Evolutionary conservation across 2,888 invertebrate species (phyloP).

Genomic region (Melinopterus prodromus): DNA sequence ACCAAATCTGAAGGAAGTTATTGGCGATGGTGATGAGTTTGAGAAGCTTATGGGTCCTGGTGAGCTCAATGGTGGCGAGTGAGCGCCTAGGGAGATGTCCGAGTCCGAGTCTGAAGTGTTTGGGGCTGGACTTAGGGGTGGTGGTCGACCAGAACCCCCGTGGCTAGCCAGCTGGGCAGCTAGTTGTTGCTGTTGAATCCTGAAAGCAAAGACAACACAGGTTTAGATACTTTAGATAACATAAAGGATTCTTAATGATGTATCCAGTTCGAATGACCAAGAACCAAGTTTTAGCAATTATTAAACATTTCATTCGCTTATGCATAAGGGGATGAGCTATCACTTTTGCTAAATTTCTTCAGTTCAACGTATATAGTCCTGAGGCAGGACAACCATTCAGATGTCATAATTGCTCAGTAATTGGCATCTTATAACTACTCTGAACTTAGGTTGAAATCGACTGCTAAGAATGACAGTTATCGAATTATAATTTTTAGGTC

Average conservation of each 20-base stretch:
- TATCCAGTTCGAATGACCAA: too few relatives aligned
- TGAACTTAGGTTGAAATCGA: too few relatives aligned
- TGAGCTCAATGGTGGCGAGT: constrained; percentile 58
- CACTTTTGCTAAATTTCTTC: too few relatives aligned
- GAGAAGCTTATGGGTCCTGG: constrained; percentile 56
- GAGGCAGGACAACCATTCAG: too few relatives aligned
- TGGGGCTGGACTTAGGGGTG: constrained; percentile 57
- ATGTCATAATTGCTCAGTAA: too few relatives aligned
- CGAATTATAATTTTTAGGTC: too few relatives aligned
- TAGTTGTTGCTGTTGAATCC: constrained; percentile 61
- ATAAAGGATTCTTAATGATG: background rate
- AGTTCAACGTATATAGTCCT: too few relatives aligned
- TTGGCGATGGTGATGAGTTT: constrained; percentile 50
- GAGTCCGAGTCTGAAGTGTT: constrained; percentile 59
- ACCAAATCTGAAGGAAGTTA: constrained; percentile 59
- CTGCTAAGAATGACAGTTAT: too few relatives aligned
- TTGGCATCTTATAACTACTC: too few relatives aligned
- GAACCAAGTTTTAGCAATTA: too few relatives aligned
- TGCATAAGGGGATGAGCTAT: too few relatives aligned
- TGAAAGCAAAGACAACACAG: constrained; percentile 47
- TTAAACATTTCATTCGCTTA: too few relatives aligned
- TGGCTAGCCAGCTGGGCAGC: constrained; percentile 59
- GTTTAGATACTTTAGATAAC: background rate
- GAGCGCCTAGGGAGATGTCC: constrained; percentile 60
- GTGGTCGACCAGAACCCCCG: constrained; percentile 51